These are phyloP conservation scores for Beroe forskalii DNA, from an alignment of 37 sponge, comb jelly and placozoan species.

Conservation along the genomic window DNA sequence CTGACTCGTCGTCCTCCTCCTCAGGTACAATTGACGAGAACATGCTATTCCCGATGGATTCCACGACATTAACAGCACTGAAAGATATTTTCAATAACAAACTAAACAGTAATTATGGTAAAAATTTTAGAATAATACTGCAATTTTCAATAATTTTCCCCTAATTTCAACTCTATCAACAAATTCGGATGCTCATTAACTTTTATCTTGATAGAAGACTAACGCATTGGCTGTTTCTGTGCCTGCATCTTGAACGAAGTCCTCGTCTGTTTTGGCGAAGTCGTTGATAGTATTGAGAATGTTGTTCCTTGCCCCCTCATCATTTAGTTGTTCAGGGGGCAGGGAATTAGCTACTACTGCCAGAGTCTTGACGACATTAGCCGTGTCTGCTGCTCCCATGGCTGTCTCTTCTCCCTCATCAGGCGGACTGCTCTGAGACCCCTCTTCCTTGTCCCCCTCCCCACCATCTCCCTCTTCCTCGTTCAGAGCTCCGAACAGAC, in stretches of 20 bases:
- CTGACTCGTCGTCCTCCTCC: not conserved
- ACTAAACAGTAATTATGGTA: too few relatives aligned
- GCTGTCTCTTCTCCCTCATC: not conserved
- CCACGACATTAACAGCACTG: slow-evolving; percentile 37
- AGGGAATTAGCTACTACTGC: slow-evolving; percentile 11
- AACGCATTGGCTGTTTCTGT: slow-evolving; percentile 10
- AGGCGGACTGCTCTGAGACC: not conserved
- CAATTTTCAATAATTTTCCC: too few relatives aligned
- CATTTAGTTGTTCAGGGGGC: not conserved
- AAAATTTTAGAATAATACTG: too few relatives aligned
- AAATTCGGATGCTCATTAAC: too few relatives aligned
- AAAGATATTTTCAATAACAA: too few relatives aligned
- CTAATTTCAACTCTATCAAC: too few relatives aligned
- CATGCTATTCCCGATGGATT: slow-evolving; percentile 24
- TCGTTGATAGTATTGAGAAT: not conserved
- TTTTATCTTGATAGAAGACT: too few relatives aligned
- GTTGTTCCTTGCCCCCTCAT: not conserved
- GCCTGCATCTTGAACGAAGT: slow-evolving; percentile 49
- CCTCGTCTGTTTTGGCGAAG: slow-evolving; percentile 31
- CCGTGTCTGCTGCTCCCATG: slow-evolving; percentile 40
- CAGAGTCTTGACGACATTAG: slow-evolving; percentile 38
- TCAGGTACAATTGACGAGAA: not conserved
- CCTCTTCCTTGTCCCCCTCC: not conserved
- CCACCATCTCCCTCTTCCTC: not conserved
- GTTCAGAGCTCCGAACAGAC: not conserved